A percentile compares a stretch with the other conserved stretches of the same genome.
Conservation (phyloP, 2,113 vertebrate genomes). For the Dissostichus mawsoni region DNA sequence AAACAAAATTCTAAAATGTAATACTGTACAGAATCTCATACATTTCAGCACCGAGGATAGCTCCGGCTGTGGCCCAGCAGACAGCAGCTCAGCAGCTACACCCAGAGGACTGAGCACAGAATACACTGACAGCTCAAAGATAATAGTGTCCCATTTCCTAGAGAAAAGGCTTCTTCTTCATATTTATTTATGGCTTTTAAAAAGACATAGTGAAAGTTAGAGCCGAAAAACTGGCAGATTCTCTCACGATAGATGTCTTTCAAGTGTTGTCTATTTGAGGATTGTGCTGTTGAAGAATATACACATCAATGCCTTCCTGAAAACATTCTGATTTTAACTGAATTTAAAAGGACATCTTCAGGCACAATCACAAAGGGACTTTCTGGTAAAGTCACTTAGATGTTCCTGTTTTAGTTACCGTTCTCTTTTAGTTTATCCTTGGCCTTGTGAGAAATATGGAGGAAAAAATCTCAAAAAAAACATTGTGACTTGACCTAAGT, state of each 20-base stretch:
- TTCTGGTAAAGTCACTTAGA: background rate
- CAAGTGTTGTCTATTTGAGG: background rate
- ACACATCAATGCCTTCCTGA: background rate
- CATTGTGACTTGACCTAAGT: background rate
- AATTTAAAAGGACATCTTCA: background rate
- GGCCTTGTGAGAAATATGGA: background rate
- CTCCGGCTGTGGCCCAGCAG: background rate
- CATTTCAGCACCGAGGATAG: conserved; percentile 70
- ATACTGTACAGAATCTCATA: background rate
- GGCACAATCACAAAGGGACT: background rate
- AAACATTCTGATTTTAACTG: background rate
- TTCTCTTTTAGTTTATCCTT: background rate
- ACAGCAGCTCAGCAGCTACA: conserved; percentile 51
- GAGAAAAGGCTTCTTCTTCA: background rate
- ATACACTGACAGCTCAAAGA: background rate
- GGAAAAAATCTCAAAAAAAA: background rate
- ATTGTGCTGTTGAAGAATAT: too few relatives aligned
- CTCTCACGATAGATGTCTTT: background rate
- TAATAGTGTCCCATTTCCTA: fast-evolving
- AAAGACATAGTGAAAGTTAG: background rate
- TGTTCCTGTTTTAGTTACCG: background rate
- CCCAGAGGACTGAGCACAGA: conserved; percentile 35
- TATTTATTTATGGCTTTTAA: background rate
- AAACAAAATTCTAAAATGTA: background rate
- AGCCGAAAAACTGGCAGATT: background rate